Base-by-base conservation (phyloP, 2,797 vertebrate genomes). In the Molossus molossus region DNA sequence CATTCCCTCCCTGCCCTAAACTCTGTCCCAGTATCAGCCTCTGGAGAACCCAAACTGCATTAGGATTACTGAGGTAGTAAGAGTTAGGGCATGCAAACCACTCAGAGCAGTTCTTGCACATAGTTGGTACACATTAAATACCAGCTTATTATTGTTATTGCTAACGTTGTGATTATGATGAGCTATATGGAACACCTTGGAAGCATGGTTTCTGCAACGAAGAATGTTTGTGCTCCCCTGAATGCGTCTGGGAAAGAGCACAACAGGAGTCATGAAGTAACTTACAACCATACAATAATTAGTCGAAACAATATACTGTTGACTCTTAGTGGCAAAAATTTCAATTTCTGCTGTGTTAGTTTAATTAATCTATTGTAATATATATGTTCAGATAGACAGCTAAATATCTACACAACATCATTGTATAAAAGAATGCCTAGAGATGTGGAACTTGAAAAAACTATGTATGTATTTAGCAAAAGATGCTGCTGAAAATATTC, bases 321-420 rank as follows among this genome's bases (percentile, higher is more conserved):
- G 67, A 95, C 23, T 79, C 37, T n/a, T 23, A 67, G 21, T 75
- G 65, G 25, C 37, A 85, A 72, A 89, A n/a, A 69, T 72, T 14
- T 67, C 58, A 6, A 80, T 86, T 89, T 95, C 72, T 82, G 25
- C 57, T 79, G 3, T 29, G 23, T 33, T 81, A 67, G 6, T 62
- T 90, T 94, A 55, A 87, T 45, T 79, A 50, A 72, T 57, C 25
- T 76, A 6, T 90, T 87, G 3, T 76, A 60, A 83, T 13, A 55
- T 70, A n/a, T 53, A 20, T 67, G 27, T 25, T 85, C 33, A 58
- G 6, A 45, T 23, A 72, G 6, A 90, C 14, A 65, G 72, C 60
- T 70, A 87, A 69, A n/a, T 48, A 40, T 40, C 60, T 69, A 60
- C 2, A 67, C 9, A 80, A 40, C 7, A 29, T n/a, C 4, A 20